Conservation (phyloP, 2,888 invertebrate genomes). For the Noctua janthina region DNA sequence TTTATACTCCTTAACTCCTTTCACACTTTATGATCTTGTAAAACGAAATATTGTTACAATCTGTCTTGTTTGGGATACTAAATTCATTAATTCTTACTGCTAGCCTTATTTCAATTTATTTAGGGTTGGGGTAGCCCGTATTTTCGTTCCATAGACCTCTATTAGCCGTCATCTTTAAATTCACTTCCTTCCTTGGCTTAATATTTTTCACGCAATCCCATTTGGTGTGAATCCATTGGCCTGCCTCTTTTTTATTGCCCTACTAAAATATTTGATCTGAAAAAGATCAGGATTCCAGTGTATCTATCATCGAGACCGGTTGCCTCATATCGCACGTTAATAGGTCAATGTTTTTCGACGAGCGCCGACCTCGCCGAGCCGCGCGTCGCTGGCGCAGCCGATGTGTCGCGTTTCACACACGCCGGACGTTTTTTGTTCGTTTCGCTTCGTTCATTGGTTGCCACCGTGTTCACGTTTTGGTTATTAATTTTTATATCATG, state of each 20-base stretch:
- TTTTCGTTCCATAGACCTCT: neutral
- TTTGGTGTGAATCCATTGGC: neutral
- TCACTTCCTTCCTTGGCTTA: neutral
- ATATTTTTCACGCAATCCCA: neutral
- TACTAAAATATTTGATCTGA: conserved; percentile 11
- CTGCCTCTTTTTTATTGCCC: neutral
- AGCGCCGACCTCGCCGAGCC: conserved; percentile 68
- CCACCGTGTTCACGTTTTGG: conserved; percentile 57
- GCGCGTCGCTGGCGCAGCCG: conserved; percentile 61
- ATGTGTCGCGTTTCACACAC: conserved; percentile 64
- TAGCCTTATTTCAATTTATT: conserved; percentile 4
- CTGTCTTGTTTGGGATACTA: conserved; percentile 25
- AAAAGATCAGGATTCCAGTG: conserved; percentile 58
- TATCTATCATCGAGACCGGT: conserved; percentile 64
- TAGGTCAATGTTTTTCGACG: conserved; percentile 75
- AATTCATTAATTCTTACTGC: conserved; percentile 9
- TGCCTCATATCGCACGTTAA: conserved; percentile 71
- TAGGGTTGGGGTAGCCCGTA: neutral
- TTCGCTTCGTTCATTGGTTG: conserved; percentile 60
- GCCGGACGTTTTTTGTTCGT: conserved; percentile 57
- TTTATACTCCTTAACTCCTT: conserved; percentile 33
- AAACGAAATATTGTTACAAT: conserved; percentile 37
- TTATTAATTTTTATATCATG: conserved; percentile 63
- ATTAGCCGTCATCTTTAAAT: conserved; percentile 5
- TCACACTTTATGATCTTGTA: conserved; percentile 49